Evolutionary conservation across 37 sponge, comb jelly and placozoan species (phyloP).

Genomic region (Halichondria panicea): DNA sequence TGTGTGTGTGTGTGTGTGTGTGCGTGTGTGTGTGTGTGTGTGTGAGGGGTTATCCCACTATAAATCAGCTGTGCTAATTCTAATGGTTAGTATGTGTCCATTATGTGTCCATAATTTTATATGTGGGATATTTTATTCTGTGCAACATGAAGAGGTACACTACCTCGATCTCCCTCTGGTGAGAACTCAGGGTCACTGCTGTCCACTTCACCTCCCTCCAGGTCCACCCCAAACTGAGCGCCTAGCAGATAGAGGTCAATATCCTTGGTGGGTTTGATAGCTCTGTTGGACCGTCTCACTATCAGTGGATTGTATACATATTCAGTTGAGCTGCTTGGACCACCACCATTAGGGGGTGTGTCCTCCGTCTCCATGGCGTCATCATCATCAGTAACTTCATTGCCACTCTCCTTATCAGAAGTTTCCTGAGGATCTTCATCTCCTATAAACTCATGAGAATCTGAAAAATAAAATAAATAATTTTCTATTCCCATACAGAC

Average conservation of each 20-base stretch:
- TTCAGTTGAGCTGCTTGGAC: not conserved
- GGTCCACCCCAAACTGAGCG: constrained; percentile 27
- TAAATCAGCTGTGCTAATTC: not conserved
- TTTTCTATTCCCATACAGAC: not conserved
- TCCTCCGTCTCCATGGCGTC: not conserved
- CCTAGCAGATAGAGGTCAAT: constrained; percentile 39
- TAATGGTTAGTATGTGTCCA: too few species aligned
- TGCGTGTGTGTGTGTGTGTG: constrained; percentile 41
- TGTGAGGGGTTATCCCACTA: not conserved
- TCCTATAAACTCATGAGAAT: constrained; percentile 11
- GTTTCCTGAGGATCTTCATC: not conserved
- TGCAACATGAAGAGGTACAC: too few species aligned
- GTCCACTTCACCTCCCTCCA: constrained; percentile 30
- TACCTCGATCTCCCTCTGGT: constrained; percentile 2
- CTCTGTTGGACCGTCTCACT: constrained; percentile 33
- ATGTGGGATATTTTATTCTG: too few species aligned
- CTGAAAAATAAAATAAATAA: not conserved
- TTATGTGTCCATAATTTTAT: too few species aligned
- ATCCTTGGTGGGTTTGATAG: constrained; percentile 52
- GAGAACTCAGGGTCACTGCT: constrained; percentile 42
- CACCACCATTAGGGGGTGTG: not conserved
- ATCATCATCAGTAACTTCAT: not conserved
- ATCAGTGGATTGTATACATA: constrained; percentile 16
- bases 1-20: constrained; percentile 39
- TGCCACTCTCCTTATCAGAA: not conserved